phyloP scores from a whole-genome alignment of 2,797 vertebrate genomes.

The Tiaroga cobitis region DNA sequence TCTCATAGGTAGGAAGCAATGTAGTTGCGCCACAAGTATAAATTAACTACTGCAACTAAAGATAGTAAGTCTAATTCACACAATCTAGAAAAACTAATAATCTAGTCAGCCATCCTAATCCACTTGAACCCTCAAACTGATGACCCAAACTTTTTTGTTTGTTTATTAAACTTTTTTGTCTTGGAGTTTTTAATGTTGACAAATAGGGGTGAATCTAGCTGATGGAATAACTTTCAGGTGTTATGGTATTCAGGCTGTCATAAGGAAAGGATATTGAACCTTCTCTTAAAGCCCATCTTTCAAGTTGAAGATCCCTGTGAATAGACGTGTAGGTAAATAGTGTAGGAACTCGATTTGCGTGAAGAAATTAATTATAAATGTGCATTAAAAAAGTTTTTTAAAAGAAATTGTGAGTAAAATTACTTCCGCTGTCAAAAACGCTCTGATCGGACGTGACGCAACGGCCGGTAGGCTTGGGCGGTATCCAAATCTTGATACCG shows the following conservation, averaged over 20 bases:
- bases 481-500: too few species aligned
- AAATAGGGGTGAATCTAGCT: neutral
- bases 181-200: neutral
- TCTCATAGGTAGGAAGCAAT: neutral
- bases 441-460: too few species aligned
- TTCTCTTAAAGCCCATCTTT: too few species aligned
- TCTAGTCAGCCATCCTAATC: neutral
- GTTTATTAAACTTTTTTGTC: neutral
- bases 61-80: neutral
- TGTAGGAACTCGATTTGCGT: too few species aligned
- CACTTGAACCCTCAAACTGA: neutral
- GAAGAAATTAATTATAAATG: too few species aligned
- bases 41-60: neutral
- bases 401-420: too few species aligned
- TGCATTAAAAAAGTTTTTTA: too few species aligned
- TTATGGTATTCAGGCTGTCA: constrained; percentile 7
- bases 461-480: too few species aligned
- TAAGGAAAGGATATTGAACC: neutral
- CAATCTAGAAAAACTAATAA: neutral
- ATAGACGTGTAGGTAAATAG: too few species aligned
- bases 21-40: neutral
- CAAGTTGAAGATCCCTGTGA: too few species aligned
- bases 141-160: neutral
- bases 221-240: neutral
- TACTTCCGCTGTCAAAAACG: too few species aligned